Percentiles rank a stretch among this genome's conserved stretches.
Evolutionary conservation across 2,888 invertebrate species (phyloP).

Genomic region (Peribatodes rhomboidaria): DNA sequence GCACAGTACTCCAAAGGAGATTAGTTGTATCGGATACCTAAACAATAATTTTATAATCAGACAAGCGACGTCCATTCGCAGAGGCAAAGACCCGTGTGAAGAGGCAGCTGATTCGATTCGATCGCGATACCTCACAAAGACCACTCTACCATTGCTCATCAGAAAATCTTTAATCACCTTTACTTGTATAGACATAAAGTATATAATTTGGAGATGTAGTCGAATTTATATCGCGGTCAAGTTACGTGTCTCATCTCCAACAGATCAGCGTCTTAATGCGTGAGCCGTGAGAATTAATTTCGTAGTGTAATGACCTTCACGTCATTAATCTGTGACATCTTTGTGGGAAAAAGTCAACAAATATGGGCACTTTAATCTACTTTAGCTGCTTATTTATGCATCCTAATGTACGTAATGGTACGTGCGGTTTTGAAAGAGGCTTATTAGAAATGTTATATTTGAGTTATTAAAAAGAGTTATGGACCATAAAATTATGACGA

Average conservation of each 20-base stretch:
- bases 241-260: constrained; percentile 70
- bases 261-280: constrained; percentile 73
- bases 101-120: constrained; percentile 77
- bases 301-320: constrained; percentile 75
- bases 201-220: constrained; percentile 32
- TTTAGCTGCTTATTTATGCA: constrained; percentile 51
- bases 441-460: constrained; percentile 6
- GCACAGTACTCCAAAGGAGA: constrained; percentile 31
- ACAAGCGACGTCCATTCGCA: constrained; percentile 60
- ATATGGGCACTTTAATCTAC: constrained; percentile 53
- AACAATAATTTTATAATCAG: constrained; percentile 44
- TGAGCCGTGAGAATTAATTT: constrained; percentile 82
- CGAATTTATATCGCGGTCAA: constrained; percentile 51
- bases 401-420: constrained; percentile 34
- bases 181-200: constrained; percentile 49
- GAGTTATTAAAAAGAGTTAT: constrained; percentile 11
- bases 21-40: constrained; percentile 45
- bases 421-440: constrained; percentile 30
- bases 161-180: constrained; percentile 38
- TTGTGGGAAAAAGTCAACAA: constrained; percentile 65
- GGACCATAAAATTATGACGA: constrained; percentile 6
- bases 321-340: constrained; percentile 69
- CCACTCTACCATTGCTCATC: constrained; percentile 39
- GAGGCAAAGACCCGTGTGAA: constrained; percentile 77
- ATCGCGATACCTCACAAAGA: constrained; percentile 62